phyloP scores from a whole-genome alignment of 2,113 vertebrate genomes.

The Pogonocichla stellata region DNA sequence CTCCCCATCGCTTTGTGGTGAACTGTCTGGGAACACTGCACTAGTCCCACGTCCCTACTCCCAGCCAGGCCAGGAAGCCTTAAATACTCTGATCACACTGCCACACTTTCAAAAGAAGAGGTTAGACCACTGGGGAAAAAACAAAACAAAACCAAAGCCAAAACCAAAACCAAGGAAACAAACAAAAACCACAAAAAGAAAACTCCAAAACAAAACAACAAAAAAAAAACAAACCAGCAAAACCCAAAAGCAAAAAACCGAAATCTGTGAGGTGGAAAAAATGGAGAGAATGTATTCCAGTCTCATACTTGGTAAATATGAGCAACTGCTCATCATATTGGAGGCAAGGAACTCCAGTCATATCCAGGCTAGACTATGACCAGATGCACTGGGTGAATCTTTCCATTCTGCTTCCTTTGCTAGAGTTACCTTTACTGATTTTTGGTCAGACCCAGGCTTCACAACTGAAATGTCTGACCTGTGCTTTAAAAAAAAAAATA shows the following conservation, averaged over 20 bases:
- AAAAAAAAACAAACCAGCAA: no score
- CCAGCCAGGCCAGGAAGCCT: background rate
- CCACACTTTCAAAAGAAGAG: background rate
- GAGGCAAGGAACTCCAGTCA: background rate
- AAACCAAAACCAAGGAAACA: background rate
- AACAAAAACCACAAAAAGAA: no score
- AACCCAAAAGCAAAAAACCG: no score
- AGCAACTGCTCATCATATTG: background rate
- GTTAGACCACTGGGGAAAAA: background rate
- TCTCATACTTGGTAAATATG: background rate
- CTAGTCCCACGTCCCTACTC: background rate
- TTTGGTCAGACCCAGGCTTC: background rate
- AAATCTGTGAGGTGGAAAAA: background rate
- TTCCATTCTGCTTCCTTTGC: background rate
- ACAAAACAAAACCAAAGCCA: background rate
- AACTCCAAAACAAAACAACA: no score
- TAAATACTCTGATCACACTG: background rate
- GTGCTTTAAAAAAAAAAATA: background rate
- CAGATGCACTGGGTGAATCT: background rate
- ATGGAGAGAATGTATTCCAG: background rate
- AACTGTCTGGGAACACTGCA: background rate
- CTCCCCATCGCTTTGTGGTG: background rate
- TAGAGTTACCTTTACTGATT: background rate
- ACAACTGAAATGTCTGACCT: background rate
- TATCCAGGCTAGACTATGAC: rapidly evolving